A percentile compares a stretch with the other conserved stretches of the same genome.
phyloP scores from a whole-genome alignment of 2,797 vertebrate genomes.

The Notolepis coatsorum region DNA sequence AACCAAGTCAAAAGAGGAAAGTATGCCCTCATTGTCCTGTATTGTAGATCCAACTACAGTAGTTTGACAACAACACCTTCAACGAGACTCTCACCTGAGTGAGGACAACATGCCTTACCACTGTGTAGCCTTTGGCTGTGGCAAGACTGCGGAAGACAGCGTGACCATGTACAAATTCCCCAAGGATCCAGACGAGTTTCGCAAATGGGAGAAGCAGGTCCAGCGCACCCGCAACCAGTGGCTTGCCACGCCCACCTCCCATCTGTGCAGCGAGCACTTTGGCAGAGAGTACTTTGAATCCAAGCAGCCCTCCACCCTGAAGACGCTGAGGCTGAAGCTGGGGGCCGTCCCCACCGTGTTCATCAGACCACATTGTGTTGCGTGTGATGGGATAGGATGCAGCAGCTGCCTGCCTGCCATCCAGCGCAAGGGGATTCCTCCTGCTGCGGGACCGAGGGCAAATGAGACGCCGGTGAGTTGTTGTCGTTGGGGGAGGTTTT shows the following conservation, averaged over 20 bases:
- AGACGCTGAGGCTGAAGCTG: slow-evolving; percentile 60
- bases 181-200: slow-evolving; percentile 72
- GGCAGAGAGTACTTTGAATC: slow-evolving; percentile 80
- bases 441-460: slow-evolving; percentile 37
- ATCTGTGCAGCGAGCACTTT: slow-evolving; percentile 83
- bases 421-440: slow-evolving; percentile 41
- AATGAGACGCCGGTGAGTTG: slow-evolving; percentile 49
- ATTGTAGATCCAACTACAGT: not conserved
- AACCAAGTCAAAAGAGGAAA: not conserved
- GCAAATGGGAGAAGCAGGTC: slow-evolving; percentile 84
- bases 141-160: slow-evolving; percentile 73
- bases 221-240: slow-evolving; percentile 75
- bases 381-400: slow-evolving; percentile 64
- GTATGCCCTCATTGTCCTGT: not conserved
- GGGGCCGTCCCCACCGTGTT: slow-evolving; percentile 82
- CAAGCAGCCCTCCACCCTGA: slow-evolving; percentile 30
- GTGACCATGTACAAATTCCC: slow-evolving; percentile 80
- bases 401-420: slow-evolving; percentile 59
- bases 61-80: not conserved
- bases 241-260: slow-evolving; percentile 69
- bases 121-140: slow-evolving; percentile 82
- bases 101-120: slow-evolving; percentile 72
- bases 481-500: not conserved
- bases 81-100: too few species aligned
- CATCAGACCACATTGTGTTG: slow-evolving; percentile 67